These are phyloP conservation scores for Taxidea taxus DNA, from an alignment of 2,113 vertebrate genomes.

Conservation along the genomic window DNA sequence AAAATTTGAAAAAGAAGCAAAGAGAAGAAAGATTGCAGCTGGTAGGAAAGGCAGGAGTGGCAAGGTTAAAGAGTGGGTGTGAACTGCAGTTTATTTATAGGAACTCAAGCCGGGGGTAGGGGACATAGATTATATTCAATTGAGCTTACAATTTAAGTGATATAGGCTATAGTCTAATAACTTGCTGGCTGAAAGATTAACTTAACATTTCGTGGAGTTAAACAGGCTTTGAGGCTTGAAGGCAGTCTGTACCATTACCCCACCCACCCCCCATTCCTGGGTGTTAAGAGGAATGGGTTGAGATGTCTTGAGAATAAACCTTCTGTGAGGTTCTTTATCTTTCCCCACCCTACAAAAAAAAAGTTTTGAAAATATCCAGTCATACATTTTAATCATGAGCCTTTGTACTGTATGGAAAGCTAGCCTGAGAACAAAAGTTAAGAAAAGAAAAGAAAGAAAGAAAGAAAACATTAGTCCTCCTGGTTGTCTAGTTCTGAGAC, in stretches of 20 bases:
- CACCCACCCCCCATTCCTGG: not conserved
- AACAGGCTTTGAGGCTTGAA: slow-evolving; percentile 50
- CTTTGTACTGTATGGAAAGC: slow-evolving; percentile 62
- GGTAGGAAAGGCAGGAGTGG: slow-evolving; percentile 72
- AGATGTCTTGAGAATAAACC: slow-evolving; percentile 63
- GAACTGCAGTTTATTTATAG: slow-evolving; percentile 83
- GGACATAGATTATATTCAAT: slow-evolving; percentile 76
- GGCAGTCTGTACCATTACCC: not conserved
- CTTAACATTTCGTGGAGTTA: slow-evolving; percentile 76
- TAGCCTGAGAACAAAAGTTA: slow-evolving; percentile 38
- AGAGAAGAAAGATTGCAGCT: slow-evolving; percentile 77
- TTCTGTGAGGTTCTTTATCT: slow-evolving; percentile 67
- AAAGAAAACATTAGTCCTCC: not conserved
- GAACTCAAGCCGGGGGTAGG: slow-evolving; percentile 67
- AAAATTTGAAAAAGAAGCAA: slow-evolving; percentile 74
- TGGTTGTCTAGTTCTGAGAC: slow-evolving; percentile 43
- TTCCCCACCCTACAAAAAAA: slow-evolving; percentile 6
- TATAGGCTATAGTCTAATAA: slow-evolving; percentile 78
- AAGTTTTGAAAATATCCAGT: slow-evolving; percentile 67
- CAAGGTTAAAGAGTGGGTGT: slow-evolving; percentile 82
- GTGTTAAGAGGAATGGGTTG: slow-evolving; percentile 61
- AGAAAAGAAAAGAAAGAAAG: not conserved
- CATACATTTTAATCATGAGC: slow-evolving; percentile 73
- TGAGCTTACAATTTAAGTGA: slow-evolving; percentile 80
- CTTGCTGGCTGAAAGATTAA: slow-evolving; percentile 80